These are phyloP conservation scores for Acrobasis repandana DNA, from an alignment of 2,888 invertebrate genomes.

Conservation along the genomic window DNA sequence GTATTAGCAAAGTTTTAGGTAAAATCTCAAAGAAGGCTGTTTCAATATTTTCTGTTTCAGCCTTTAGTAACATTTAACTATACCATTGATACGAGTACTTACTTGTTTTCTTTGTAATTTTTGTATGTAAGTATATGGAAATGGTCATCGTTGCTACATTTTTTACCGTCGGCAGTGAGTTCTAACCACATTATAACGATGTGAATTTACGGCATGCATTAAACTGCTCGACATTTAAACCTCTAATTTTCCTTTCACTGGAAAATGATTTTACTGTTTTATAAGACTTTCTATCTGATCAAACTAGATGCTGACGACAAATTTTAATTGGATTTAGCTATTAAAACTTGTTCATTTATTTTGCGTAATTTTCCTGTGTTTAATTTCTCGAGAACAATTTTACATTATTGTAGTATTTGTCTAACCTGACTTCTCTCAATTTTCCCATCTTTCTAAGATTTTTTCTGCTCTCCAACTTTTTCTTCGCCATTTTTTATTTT, in stretches of 20 bases:
- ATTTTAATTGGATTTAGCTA: neutral
- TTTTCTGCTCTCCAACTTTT: neutral
- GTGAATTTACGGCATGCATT: neutral
- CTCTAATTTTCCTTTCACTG: constrained; percentile 20
- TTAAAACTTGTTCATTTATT: neutral
- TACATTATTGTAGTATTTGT: no score
- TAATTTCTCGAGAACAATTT: no score
- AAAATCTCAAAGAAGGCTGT: no score
- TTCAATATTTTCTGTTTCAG: no score
- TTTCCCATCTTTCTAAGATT: neutral
- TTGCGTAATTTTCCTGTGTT: no score
- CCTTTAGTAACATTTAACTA: no score
- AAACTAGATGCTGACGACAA: constrained; percentile 4
- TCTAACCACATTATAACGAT: neutral
- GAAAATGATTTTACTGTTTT: constrained; percentile 17
- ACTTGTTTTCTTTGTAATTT: no score
- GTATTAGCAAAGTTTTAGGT: no score
- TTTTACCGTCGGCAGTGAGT: neutral
- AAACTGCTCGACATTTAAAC: constrained; percentile 33
- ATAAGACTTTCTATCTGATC: constrained; percentile 17
- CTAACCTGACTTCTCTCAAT: no score
- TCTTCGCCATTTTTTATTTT: no score
- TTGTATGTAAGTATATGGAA: no score
- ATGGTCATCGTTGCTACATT: neutral
- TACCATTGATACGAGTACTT: no score